These are phyloP conservation scores for Phlogophora meticulosa DNA, from an alignment of 2,888 invertebrate genomes.

Conservation along the genomic window DNA sequence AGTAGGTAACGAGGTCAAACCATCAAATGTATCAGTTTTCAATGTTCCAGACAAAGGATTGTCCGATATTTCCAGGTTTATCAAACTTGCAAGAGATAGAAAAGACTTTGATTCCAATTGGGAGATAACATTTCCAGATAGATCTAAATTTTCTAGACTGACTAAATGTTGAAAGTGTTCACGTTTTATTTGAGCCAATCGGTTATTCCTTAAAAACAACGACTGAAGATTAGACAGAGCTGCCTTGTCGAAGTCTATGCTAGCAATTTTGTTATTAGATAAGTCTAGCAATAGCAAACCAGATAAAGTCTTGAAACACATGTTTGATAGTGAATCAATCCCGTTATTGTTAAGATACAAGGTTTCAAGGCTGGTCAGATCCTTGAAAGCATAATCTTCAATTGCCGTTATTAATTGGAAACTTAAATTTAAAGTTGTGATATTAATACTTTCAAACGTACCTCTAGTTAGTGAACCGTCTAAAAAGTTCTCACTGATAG, in stretches of 20 bases:
- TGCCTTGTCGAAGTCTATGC: slow-evolving; percentile 74
- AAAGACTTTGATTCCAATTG: slow-evolving; percentile 75
- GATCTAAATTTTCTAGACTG: slow-evolving; percentile 75
- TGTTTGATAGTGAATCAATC: slow-evolving; percentile 68
- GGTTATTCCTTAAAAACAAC: slow-evolving; percentile 74
- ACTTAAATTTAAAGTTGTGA: slow-evolving; percentile 73
- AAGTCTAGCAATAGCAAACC: slow-evolving; percentile 74
- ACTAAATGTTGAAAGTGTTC: slow-evolving; percentile 71
- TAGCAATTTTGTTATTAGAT: slow-evolving; percentile 76
- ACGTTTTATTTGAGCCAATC: slow-evolving; percentile 70
- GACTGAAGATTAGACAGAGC: slow-evolving; percentile 73
- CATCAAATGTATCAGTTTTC: slow-evolving; percentile 75
- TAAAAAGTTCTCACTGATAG: slow-evolving; percentile 72
- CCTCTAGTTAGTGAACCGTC: slow-evolving; percentile 75
- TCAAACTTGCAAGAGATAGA: slow-evolving; percentile 69
- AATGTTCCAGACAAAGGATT: slow-evolving; percentile 77
- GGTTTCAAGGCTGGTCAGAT: slow-evolving; percentile 67
- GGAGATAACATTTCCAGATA: slow-evolving; percentile 79
- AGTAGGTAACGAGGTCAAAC: slow-evolving; percentile 74
- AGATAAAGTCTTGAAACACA: slow-evolving; percentile 73
- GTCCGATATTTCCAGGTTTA: slow-evolving; percentile 76
- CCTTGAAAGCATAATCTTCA: slow-evolving; percentile 78
- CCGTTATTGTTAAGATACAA: slow-evolving; percentile 77
- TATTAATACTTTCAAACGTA: slow-evolving; percentile 77
- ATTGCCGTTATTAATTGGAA: slow-evolving; percentile 73